phyloP scores from a whole-genome alignment of 2,113 vertebrate species.

The Pogona vitticeps region DNA sequence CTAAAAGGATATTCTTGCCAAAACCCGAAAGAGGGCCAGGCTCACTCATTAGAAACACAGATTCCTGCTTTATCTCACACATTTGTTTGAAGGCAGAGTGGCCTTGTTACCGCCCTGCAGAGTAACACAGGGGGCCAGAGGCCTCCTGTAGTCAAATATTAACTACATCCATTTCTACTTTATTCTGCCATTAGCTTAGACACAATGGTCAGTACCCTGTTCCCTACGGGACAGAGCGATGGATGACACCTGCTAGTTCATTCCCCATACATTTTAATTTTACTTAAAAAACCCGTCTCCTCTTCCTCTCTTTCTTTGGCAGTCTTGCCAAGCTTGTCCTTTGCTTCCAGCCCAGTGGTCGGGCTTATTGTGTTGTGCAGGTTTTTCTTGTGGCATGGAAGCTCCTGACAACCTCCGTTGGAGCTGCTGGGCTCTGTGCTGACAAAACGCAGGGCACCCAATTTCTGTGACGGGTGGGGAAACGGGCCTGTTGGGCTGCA shows the following conservation, averaged over 20 bases:
- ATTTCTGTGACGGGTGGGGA: not conserved
- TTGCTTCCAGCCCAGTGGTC: not conserved
- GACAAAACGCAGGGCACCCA: not conserved
- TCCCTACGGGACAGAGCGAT: too few species aligned
- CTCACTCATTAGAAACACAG: slow-evolving; percentile 31
- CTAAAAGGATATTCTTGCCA: slow-evolving; percentile 73
- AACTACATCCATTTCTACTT: not conserved
- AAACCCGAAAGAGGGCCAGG: slow-evolving; percentile 61
- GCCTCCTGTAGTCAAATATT: not conserved
- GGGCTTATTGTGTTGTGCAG: too few species aligned
- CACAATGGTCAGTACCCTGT: too few species aligned
- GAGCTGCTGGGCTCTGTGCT: not conserved
- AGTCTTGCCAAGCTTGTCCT: not conserved
- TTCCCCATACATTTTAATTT: not conserved
- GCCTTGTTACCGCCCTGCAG: slow-evolving; percentile 13
- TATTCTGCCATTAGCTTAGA: too few species aligned
- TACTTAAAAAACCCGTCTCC: not conserved
- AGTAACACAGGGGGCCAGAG: slow-evolving; percentile 10
- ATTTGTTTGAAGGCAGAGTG: not conserved
- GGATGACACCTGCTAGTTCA: too few species aligned
- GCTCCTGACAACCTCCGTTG: not conserved
- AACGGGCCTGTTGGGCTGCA: not conserved
- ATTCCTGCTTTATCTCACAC: slow-evolving; percentile 4
- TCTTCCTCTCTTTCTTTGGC: not conserved
- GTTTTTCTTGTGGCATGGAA: not conserved